Conservation (phyloP, 1,140 invertebrate species). For the Cardiocondyla obscurior region DNA sequence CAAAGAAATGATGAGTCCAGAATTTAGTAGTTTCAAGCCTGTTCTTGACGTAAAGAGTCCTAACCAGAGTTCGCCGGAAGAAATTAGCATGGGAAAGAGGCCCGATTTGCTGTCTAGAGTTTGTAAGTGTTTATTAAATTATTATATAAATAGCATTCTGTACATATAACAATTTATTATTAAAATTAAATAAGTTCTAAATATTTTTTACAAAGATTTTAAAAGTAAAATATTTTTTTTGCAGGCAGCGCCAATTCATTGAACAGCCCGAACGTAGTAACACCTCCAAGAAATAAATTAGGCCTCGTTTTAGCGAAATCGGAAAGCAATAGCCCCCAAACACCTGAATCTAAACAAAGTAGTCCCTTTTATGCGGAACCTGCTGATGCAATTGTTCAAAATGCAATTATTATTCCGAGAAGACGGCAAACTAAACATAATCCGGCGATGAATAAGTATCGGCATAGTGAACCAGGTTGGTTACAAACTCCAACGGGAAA, state of each 20-base stretch:
- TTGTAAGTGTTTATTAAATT: slow-evolving; percentile 82
- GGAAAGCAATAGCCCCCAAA: slow-evolving; percentile 79
- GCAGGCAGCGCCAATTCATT: slow-evolving; percentile 81
- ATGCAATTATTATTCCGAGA: slow-evolving; percentile 79
- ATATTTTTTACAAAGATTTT: not conserved
- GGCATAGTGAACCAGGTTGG: slow-evolving; percentile 87
- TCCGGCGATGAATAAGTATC: slow-evolving; percentile 81
- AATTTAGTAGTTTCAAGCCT: slow-evolving; percentile 82
- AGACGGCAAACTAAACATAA: slow-evolving; percentile 76
- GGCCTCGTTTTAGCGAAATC: slow-evolving; percentile 79
- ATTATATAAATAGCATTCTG: not conserved
- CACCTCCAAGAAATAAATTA: slow-evolving; percentile 80
- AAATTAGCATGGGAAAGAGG: slow-evolving; percentile 83
- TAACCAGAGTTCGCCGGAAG: slow-evolving; percentile 72
- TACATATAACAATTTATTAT: not conserved
- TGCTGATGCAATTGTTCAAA: slow-evolving; percentile 90
- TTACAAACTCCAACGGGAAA: slow-evolving; percentile 81
- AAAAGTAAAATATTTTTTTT: not conserved
- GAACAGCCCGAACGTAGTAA: slow-evolving; percentile 78
- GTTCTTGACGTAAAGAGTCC: slow-evolving; percentile 74
- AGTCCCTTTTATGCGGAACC: slow-evolving; percentile 97
- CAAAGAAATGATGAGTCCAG: slow-evolving; percentile 79
- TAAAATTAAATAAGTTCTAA: not conserved
- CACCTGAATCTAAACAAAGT: slow-evolving; percentile 86
- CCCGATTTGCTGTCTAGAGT: slow-evolving; percentile 88